phyloP scores from a whole-genome alignment of 2,888 invertebrate species.

The Melieria crassipennis region DNA sequence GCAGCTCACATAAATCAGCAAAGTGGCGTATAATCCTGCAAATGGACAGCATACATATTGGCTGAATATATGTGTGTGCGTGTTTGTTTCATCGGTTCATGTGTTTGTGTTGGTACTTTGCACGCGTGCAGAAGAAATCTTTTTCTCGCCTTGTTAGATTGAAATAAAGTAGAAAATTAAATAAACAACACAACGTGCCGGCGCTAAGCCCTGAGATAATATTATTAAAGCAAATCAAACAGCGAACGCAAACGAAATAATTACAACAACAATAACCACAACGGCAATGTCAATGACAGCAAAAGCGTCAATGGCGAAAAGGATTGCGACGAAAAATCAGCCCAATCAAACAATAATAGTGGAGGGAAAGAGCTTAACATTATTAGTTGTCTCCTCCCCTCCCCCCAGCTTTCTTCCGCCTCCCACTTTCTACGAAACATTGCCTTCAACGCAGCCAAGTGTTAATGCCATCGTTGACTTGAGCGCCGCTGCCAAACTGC shows the following conservation, averaged over 20 bases:
- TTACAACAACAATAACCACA: constrained; percentile 25
- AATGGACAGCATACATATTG: constrained; percentile 47
- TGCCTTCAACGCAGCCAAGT: not conserved
- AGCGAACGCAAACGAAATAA: constrained; percentile 9
- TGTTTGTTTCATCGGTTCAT: constrained; percentile 43
- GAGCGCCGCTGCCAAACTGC: too few relatives aligned
- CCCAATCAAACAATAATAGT: too few relatives aligned
- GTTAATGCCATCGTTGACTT: too few relatives aligned
- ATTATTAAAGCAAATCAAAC: constrained; percentile 35
- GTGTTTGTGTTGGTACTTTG: constrained; percentile 40
- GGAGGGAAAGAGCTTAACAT: too few relatives aligned
- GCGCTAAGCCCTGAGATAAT: constrained; percentile 25
- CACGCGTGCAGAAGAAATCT: constrained; percentile 12
- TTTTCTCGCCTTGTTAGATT: constrained; percentile 39
- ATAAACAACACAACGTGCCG: constrained; percentile 38
- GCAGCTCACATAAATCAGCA: constrained; percentile 27
- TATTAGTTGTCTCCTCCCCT: too few relatives aligned
- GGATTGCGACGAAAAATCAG: not conserved
- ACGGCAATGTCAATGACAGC: not conserved
- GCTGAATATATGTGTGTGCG: constrained; percentile 19
- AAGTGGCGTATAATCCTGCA: constrained; percentile 54
- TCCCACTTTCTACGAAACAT: not conserved
- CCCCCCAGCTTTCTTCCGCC: too few relatives aligned
- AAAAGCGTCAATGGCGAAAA: not conserved
- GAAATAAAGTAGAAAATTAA: constrained; percentile 48